Evolutionary conservation across 2,888 invertebrate genomes (phyloP).

Genomic region (Eristalis intricaria): DNA sequence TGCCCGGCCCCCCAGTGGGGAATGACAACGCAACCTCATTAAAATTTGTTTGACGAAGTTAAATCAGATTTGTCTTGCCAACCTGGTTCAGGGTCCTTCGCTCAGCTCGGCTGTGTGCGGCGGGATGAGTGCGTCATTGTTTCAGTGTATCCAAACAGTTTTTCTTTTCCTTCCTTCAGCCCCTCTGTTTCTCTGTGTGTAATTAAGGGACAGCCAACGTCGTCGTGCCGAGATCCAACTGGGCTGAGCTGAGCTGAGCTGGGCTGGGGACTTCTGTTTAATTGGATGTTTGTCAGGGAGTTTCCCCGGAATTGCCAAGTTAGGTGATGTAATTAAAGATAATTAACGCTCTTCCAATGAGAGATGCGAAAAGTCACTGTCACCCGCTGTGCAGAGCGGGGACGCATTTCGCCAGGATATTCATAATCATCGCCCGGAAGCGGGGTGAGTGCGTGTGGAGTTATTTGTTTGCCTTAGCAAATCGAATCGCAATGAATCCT

Average conservation of each 20-base stretch:
- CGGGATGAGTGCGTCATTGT: neutral
- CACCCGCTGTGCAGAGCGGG: neutral
- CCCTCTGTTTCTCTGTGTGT: neutral
- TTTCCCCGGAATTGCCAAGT: neutral
- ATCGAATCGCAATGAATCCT: neutral
- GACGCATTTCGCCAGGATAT: too few species aligned
- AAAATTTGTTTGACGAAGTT: constrained; percentile 9
- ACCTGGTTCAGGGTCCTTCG: neutral
- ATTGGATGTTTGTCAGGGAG: constrained; percentile 3
- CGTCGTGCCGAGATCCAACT: neutral
- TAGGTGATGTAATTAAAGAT: constrained; percentile 5
- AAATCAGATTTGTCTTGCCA: constrained; percentile 6
- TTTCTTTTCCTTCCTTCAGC: neutral
- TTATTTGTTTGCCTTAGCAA: neutral
- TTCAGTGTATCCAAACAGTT: neutral
- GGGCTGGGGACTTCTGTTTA: neutral
- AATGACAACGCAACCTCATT: constrained; percentile 1
- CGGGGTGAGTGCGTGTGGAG: too few species aligned
- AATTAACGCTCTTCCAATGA: neutral
- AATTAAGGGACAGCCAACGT: neutral
- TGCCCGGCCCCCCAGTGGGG: neutral
- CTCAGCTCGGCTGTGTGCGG: neutral
- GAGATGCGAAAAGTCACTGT: neutral
- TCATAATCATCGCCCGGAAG: too few species aligned
- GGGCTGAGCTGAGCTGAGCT: too few species aligned